Evolutionary conservation across 2,797 vertebrate genomes (phyloP).

Genomic region (Heteromormyrus szaboi): DNA sequence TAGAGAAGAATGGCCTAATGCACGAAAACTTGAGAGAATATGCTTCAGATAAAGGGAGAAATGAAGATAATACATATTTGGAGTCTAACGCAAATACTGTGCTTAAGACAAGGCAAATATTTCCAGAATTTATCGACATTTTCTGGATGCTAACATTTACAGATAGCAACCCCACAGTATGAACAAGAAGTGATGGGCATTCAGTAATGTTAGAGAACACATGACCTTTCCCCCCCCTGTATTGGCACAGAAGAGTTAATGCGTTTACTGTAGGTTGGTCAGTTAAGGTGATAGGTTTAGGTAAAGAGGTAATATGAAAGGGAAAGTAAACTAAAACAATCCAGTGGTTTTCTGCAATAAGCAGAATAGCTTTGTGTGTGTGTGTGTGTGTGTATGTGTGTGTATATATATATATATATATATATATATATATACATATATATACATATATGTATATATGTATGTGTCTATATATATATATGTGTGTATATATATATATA

Average conservation of each 20-base stretch:
- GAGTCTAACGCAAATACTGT: slow-evolving; percentile 32
- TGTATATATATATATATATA: not conserved
- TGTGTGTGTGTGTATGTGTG: not conserved
- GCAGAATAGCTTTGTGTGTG: slow-evolving; percentile 20
- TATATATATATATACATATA: not conserved
- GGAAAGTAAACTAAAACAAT: slow-evolving; percentile 45
- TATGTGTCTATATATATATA: no score
- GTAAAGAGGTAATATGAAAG: slow-evolving; percentile 45
- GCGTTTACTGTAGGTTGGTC: slow-evolving; percentile 32
- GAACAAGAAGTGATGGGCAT: not conserved
- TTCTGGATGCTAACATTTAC: slow-evolving; percentile 3
- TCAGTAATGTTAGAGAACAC: not conserved
- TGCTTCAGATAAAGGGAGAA: slow-evolving; percentile 27
- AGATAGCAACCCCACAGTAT: not conserved
- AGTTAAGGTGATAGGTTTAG: slow-evolving; percentile 36
- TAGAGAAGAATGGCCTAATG: slow-evolving; percentile 56
- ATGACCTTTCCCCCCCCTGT: slow-evolving; percentile 33
- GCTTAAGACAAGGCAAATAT: slow-evolving; percentile 19
- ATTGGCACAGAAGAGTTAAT: slow-evolving; percentile 35
- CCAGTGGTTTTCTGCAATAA: slow-evolving; percentile 53
- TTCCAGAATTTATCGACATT: slow-evolving; percentile 11
- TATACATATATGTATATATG: not conserved
- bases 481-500: not conserved
- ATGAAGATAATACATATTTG: slow-evolving; percentile 38
- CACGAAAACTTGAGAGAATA: slow-evolving; percentile 47